Percentiles rank a stretch among this genome's conserved stretches.
Evolutionary conservation across 2,113 vertebrate species (phyloP).

Genomic region (Cercocebus atys): DNA sequence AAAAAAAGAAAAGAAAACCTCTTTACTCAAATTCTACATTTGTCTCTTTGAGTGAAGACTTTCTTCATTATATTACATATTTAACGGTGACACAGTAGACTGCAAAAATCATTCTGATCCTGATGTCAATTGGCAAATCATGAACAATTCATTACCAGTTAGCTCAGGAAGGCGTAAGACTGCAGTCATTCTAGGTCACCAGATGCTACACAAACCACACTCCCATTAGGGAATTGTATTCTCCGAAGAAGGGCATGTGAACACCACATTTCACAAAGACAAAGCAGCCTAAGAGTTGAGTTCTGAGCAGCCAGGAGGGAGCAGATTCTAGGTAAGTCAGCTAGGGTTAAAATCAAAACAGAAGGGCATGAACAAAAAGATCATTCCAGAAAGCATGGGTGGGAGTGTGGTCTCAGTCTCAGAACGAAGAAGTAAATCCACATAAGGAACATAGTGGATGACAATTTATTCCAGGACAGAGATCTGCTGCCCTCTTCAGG

Average conservation of each 20-base stretch:
- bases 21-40: not conserved
- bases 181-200: not conserved
- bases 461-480: not conserved
- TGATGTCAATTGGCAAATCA: not conserved
- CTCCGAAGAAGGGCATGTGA: not conserved
- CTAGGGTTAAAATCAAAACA: not conserved
- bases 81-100: not conserved
- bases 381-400: not conserved
- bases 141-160: not conserved
- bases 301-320: not conserved
- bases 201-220: not conserved
- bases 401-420: not conserved
- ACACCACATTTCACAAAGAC: not conserved
- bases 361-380: not conserved
- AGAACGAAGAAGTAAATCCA: not conserved
- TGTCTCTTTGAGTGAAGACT: not conserved
- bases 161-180: not conserved
- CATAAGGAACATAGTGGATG: not conserved
- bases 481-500: not conserved
- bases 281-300: not conserved
- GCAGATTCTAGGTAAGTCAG: not conserved
- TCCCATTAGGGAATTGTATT: not conserved
- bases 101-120: not conserved
- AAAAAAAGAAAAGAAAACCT: too few relatives aligned
- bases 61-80: not conserved